Evolutionary conservation across 2,113 vertebrate species (phyloP).

Genomic region (Rhea americana): DNA sequence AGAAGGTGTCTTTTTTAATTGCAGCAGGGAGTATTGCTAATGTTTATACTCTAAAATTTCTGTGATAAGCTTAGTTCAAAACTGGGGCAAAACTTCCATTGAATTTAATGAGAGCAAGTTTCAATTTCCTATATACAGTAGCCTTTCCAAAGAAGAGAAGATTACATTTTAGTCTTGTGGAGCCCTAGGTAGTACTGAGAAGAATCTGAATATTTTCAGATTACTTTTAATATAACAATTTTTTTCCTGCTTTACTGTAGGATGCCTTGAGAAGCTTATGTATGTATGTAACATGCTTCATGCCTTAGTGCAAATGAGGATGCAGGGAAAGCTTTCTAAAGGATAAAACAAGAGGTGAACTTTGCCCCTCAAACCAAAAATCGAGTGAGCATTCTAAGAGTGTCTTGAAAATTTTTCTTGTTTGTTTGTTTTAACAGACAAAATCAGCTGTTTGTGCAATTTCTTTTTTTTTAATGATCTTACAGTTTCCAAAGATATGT

Average conservation of each 20-base stretch:
- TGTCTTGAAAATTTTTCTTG: neutral
- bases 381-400: neutral
- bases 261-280: neutral
- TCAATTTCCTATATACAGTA: neutral
- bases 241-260: neutral
- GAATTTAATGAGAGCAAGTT: neutral
- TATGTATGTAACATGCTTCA: neutral
- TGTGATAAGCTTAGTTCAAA: neutral
- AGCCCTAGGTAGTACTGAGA: neutral
- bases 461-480: neutral
- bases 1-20: neutral
- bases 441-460: neutral
- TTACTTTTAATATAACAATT: neutral
- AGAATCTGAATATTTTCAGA: neutral
- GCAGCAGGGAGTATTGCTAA: neutral
- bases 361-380: neutral
- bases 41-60: neutral
- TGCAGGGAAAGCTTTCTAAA: neutral
- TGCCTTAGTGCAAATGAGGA: neutral
- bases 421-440: neutral
- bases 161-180: neutral
- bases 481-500: neutral
- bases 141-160: neutral
- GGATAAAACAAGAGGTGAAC: neutral
- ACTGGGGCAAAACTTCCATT: neutral